Percentiles rank a stretch among this genome's conserved stretches.
phyloP scores from a whole-genome alignment of 2,797 vertebrate genomes.

The Spinibarbus caldwelli region DNA sequence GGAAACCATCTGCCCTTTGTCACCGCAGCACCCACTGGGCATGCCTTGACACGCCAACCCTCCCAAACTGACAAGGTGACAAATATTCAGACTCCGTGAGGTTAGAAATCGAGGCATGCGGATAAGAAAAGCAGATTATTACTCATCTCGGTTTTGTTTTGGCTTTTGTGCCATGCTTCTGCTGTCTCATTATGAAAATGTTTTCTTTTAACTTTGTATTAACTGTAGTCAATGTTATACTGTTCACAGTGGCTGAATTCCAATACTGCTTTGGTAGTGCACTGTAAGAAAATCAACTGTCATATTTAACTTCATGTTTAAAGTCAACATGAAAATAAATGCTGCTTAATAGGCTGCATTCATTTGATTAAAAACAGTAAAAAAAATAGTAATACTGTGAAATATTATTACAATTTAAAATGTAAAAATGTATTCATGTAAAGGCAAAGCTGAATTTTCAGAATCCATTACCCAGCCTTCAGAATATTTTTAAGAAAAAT shows the following conservation, averaged over 20 bases:
- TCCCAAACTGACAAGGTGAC: slow-evolving; percentile 74
- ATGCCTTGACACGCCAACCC: slow-evolving; percentile 74
- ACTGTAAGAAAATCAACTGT: background rate
- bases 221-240: background rate
- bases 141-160: background rate
- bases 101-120: slow-evolving; percentile 8
- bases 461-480: background rate
- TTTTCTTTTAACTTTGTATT: background rate
- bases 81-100: slow-evolving; percentile 66
- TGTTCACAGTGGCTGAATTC: background rate
- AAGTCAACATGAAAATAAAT: background rate
- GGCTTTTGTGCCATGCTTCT: background rate
- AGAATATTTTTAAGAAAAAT: background rate
- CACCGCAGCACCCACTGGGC: slow-evolving; percentile 72
- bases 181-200: background rate
- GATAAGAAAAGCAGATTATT: background rate
- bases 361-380: background rate
- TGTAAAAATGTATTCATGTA: background rate
- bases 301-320: background rate
- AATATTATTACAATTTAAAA: background rate
- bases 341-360: background rate
- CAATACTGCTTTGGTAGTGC: background rate
- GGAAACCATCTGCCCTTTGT: slow-evolving; percentile 82
- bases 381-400: background rate
- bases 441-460: background rate